phyloP scores from a whole-genome alignment of 2,113 vertebrate genomes.

The Cyanoderma ruficeps region DNA sequence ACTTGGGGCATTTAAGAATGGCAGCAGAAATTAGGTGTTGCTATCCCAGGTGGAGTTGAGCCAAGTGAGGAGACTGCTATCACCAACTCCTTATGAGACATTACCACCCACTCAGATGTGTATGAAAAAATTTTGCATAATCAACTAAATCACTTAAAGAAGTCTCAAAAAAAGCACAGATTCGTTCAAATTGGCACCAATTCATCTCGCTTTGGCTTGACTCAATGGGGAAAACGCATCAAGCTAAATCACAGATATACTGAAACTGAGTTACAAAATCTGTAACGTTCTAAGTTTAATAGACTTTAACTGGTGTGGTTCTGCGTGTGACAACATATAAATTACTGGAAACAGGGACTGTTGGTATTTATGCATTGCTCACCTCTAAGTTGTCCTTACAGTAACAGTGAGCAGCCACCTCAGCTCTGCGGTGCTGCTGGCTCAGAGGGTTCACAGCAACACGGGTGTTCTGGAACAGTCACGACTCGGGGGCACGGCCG shows the following conservation, averaged over 20 bases:
- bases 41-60: not conserved
- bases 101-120: not conserved
- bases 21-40: not conserved
- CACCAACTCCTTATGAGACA: not conserved
- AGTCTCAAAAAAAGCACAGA: not conserved
- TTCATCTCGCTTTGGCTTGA: not conserved
- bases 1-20: not conserved
- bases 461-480: not conserved
- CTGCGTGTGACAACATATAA: fast-evolving
- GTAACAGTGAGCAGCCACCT: not conserved
- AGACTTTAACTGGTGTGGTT: no score
- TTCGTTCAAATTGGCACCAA: not conserved
- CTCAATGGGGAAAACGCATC: not conserved
- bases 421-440: not conserved
- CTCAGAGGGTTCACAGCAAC: not conserved
- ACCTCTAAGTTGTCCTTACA: not conserved
- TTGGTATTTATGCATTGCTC: not conserved
- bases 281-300: fast-evolving
- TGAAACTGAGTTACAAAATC: not conserved
- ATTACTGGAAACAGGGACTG: not conserved
- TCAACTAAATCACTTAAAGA: not conserved
- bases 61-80: not conserved
- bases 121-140: not conserved
- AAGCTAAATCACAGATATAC: not conserved
- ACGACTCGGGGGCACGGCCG: not conserved